A percentile compares a stretch with the other conserved stretches of the same genome.
Conservation (phyloP, 2,113 vertebrate genomes). For the Haemorhous mexicanus region DNA sequence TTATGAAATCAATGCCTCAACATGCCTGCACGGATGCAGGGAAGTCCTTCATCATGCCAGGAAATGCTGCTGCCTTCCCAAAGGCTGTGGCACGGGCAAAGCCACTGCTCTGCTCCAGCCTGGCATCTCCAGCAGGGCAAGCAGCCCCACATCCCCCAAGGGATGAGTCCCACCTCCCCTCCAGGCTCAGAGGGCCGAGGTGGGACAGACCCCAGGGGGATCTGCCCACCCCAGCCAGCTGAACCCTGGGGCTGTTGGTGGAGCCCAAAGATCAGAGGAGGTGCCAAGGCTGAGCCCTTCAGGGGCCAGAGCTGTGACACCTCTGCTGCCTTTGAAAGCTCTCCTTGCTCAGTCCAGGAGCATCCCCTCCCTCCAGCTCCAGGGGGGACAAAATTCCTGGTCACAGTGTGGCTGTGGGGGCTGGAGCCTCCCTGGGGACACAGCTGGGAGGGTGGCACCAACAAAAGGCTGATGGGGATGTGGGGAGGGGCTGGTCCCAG, state of each 20-base stretch:
- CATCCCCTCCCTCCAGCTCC: rapidly evolving
- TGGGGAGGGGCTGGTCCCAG: background rate
- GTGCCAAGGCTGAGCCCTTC: background rate
- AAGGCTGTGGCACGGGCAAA: background rate
- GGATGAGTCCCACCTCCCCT: background rate
- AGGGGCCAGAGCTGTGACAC: background rate
- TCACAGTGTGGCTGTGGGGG: no score
- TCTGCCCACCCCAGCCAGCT: background rate
- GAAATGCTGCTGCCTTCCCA: background rate
- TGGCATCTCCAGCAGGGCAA: background rate
- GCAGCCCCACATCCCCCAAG: background rate
- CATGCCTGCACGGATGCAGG: rapidly evolving
- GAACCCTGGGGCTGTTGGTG: background rate
- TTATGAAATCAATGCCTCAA: background rate
- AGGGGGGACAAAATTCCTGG: rapidly evolving
- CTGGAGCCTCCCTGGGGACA: background rate
- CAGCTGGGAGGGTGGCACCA: no score
- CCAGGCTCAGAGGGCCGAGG: background rate
- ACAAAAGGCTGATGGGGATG: background rate
- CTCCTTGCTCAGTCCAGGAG: background rate
- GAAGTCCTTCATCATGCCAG: background rate
- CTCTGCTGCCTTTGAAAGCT: background rate
- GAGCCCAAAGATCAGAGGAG: background rate
- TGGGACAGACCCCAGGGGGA: background rate
- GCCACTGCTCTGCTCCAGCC: background rate